These are phyloP conservation scores for Eristalis pertinax DNA, from an alignment of 2,888 invertebrate species.

Conservation along the genomic window DNA sequence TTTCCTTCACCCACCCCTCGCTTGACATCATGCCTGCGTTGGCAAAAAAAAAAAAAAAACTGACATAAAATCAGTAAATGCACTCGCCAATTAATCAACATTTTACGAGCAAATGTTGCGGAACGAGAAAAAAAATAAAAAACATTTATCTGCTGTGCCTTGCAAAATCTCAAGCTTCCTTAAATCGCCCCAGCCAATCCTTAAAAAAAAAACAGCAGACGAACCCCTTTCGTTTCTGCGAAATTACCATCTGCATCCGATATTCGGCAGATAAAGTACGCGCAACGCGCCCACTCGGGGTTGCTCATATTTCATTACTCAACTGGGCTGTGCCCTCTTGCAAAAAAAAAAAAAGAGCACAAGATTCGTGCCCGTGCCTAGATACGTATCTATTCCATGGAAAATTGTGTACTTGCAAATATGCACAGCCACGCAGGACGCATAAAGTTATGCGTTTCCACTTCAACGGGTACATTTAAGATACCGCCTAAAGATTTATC, in stretches of 20 bases:
- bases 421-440: conserved; percentile 7
- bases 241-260: neutral
- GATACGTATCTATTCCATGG: neutral
- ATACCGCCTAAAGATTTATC: conserved; percentile 27
- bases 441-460: conserved; percentile 19
- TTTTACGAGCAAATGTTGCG: too few species aligned
- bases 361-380: neutral
- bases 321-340: neutral
- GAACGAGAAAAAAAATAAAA: too few species aligned
- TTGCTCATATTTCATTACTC: neutral
- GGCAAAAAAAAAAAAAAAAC: too few species aligned
- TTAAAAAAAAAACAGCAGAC: neutral
- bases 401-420: neutral
- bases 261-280: neutral
- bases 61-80: too few species aligned
- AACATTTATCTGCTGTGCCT: too few species aligned
- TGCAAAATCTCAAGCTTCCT: too few species aligned
- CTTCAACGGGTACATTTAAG: conserved; percentile 14
- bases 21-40: too few species aligned
- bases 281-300: neutral
- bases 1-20: too few species aligned
- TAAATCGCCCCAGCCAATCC: neutral
- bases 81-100: too few species aligned
- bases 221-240: neutral
- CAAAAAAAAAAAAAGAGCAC: neutral